These are phyloP conservation scores for Sinocyclocheilus anophthalmus DNA, from an alignment of 2,113 vertebrate genomes.

Conservation along the genomic window DNA sequence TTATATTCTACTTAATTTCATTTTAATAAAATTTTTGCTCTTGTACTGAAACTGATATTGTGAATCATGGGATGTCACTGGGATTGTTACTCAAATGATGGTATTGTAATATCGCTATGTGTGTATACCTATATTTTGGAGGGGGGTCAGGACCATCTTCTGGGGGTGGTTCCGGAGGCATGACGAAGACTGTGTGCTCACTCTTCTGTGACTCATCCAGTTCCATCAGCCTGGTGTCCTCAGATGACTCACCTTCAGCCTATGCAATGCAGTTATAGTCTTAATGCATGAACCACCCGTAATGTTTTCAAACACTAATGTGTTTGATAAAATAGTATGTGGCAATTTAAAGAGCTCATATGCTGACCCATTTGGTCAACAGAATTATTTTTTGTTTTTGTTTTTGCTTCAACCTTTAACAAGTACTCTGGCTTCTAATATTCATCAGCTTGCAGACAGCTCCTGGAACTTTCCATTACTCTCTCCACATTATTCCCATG, in stretches of 20 bases:
- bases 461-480: constrained; percentile 41
- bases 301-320: background rate
- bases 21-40: no score
- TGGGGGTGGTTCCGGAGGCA: constrained; percentile 85
- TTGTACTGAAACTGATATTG: background rate
- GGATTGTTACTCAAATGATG: background rate
- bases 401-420: background rate
- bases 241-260: constrained; percentile 85
- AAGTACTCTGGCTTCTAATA: background rate
- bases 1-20: no score
- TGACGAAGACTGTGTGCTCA: constrained; percentile 95
- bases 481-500: constrained; percentile 9
- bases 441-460: background rate
- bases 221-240: constrained; percentile 90
- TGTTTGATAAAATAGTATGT: background rate
- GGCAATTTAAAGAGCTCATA: background rate
- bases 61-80: background rate
- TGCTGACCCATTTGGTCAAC: background rate
- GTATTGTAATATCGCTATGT: background rate
- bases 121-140: constrained; percentile 82
- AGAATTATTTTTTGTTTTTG: no score
- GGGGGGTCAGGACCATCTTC: constrained; percentile 74
- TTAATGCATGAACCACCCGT: background rate
- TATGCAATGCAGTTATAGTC: constrained; percentile 63
- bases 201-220: constrained; percentile 96